Base-by-base conservation (phyloP, 2,113 vertebrate species). In the Siphamia tubifer region DNA sequence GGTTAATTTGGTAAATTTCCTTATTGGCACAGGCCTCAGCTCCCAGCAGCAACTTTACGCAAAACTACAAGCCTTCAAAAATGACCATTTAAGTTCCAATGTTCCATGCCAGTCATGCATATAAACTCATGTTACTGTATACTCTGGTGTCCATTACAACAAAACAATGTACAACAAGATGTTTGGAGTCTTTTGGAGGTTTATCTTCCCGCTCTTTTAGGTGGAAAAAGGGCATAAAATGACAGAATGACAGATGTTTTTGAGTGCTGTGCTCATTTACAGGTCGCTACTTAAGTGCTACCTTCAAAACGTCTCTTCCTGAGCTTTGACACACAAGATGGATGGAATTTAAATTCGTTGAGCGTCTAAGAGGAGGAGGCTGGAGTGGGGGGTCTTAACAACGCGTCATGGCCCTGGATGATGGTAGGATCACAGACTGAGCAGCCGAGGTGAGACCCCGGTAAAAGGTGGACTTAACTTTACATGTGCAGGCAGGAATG, bases 401-500 rank as follows among this genome's bases (percentile, higher is more conserved):
- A 56, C 21, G 49, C 21, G 53, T 57, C 40, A 23, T 12, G 32
- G 20, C 27, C n/a, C 31, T 11, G 36, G 39, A 62, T 0, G 16
- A 5, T 13, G 63, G 34, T 17, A 6, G 38, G 44, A 52, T 30
- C 28, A 54, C 42, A 28, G 12, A 38, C 44, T 48, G 54, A 49
- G 42, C 8, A 8, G 38, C 25, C 4, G 17, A n/a, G 32, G 40
- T 34, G 49, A 53, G 55, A 48, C 27, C 27, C 9, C 36, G 20
- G 20, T 56, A 3, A 40, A 78, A 77, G 67, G 52, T 56, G 68
- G 68, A 6, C 17, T 74, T 27, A 45, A 17, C n/a, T 61, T 66
- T 58, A 55, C 17, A 3, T 84, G 87, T 83, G 66, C 63, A 1
- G 81, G 73, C 81, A 74, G 58, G 81, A 81, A 30, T 57, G 1